Evolutionary conservation across 2,797 vertebrate species (phyloP), one percentile per base, ranked within the genome.

Genomic region (Hoplostethus mediterraneus): DNA sequence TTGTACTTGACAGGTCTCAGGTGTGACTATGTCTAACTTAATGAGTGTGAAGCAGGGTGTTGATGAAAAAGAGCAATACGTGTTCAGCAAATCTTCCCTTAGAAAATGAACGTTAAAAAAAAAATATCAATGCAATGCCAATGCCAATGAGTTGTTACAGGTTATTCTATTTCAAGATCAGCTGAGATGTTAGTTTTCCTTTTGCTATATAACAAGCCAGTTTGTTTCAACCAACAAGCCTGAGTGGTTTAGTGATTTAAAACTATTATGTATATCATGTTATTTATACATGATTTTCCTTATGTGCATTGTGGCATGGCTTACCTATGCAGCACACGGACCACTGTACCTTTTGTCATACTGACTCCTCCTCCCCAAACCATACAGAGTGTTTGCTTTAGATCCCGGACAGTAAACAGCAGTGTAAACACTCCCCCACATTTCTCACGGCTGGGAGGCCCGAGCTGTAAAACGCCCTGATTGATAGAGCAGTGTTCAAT

Each of bases 401-500:
- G 82, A 89, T 84, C 81, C 79, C 48, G 73, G 76, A 89, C 84
- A 91, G 84, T 90, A 87, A 90, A 88, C 67, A 75, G 70, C 86
- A 81, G 77, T 83, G 91, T 86, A 92, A 94, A 93, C 89, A 92
- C 93, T 82, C 93, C 92, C 90, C 88, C 92, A 90, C 88, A 87
- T 91, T 93, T 93, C 92, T 92, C 92, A 92, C 76, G 83, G 81
- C 89, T 83, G 75, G 84, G 82, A 91, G 87, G 83, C 80, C 83
- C 33, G 68, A 69, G 88, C 87, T 83, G 90, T 94, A 94, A 94
- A 95, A 93, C 73, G 91, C 40, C 58, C 81, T 89, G 93, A 95
- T 90, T 93, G 92, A 95, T 93, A 79, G 93, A 94, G 85, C 88
- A 84, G 87, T 89, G 90, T 90, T 89, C 88, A 89, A 85, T 89